A percentile compares a stretch with the other conserved stretches of the same genome.
Conservation (phyloP, 2,113 vertebrate genomes). For the Osmerus eperlanus region DNA sequence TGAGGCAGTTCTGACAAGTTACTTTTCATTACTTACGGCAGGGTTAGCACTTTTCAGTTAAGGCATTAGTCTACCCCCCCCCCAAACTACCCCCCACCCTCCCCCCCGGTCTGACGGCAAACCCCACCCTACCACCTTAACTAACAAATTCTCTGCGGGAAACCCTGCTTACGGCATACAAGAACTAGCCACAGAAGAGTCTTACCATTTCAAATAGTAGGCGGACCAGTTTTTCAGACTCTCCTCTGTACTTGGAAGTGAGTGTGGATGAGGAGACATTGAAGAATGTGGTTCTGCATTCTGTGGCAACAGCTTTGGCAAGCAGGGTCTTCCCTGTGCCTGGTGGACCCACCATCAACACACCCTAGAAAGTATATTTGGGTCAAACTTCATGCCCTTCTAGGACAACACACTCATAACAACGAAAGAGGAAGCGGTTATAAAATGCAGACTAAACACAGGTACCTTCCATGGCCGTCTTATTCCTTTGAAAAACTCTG, state of each 20-base stretch:
- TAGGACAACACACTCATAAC: not conserved
- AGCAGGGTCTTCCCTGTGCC: conserved; percentile 95
- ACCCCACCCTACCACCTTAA: too few species aligned
- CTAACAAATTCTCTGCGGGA: too few species aligned
- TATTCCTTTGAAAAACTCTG: conserved; percentile 98
- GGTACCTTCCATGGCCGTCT: conserved; percentile 94
- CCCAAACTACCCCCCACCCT: too few species aligned
- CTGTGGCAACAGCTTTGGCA: conserved; percentile 96
- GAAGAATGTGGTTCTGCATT: conserved; percentile 98
- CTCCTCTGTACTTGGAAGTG: conserved; percentile 97
- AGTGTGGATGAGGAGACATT: conserved; percentile 96
- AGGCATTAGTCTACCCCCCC: too few species aligned
- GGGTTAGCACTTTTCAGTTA: too few species aligned
- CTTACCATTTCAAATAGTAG: conserved; percentile 97
- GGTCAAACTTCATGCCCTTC: not conserved
- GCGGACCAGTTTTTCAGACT: conserved; percentile 96
- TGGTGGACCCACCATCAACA: conserved; percentile 96
- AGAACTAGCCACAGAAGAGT: too few species aligned
- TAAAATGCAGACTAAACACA: not conserved
- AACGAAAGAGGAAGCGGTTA: not conserved
- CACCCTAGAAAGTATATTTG: conserved; percentile 72
- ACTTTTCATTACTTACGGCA: too few species aligned
- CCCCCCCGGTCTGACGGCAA: too few species aligned
- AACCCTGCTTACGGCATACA: too few species aligned
- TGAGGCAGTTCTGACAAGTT: too few species aligned